These are phyloP conservation scores for Elanus axillaris DNA, from an alignment of 2,113 vertebrate species.

Conservation along the genomic window DNA sequence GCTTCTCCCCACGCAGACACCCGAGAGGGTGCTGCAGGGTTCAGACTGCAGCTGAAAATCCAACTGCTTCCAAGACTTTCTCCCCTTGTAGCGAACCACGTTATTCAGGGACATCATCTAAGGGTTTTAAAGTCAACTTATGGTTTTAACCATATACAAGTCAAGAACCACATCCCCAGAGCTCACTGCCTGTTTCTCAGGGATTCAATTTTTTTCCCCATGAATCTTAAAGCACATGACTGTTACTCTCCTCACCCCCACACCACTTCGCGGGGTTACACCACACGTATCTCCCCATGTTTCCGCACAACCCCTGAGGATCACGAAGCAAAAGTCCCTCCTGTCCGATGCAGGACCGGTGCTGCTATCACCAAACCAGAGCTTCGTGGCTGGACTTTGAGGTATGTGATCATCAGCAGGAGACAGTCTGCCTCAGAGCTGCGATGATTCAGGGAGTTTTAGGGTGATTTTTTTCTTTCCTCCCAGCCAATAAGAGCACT, in stretches of 20 bases:
- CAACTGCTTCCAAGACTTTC: too few species aligned
- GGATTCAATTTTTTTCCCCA: background rate
- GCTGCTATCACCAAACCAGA: background rate
- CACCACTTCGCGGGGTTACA: background rate
- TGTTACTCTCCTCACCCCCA: background rate
- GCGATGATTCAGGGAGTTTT: background rate
- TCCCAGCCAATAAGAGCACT: conserved; percentile 32
- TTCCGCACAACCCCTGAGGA: background rate
- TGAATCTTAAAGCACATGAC: background rate
- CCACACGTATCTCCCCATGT: rapidly evolving
- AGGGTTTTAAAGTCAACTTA: too few species aligned
- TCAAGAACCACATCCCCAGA: background rate
- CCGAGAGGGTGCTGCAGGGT: too few species aligned
- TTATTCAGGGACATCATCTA: too few species aligned
- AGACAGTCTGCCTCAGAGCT: background rate
- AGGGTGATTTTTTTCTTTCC: background rate
- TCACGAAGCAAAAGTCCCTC: background rate
- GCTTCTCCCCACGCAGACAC: background rate
- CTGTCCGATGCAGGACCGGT: background rate
- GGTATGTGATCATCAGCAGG: background rate
- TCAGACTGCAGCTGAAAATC: too few species aligned
- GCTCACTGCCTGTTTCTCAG: background rate
- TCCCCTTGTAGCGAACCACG: too few species aligned
- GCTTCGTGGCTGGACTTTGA: background rate
- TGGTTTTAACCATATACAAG: too few species aligned